Evolutionary conservation across 2,113 vertebrate species (phyloP), one percentile per base, ranked within the genome.

Genomic region (Chiloscyllium plagiosum): DNA sequence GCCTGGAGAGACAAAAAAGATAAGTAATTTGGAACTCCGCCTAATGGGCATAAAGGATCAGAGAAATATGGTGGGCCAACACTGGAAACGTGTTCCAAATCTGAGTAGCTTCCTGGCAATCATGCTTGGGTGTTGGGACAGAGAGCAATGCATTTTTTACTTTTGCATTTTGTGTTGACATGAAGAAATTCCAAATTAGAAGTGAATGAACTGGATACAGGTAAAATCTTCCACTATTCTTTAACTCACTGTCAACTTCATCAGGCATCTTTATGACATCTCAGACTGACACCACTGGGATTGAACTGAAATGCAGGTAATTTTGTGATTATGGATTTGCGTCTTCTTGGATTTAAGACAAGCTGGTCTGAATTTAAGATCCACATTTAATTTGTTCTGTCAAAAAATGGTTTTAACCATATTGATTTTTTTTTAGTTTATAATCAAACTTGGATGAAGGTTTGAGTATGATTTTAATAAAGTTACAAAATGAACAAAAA

Each of bases 251-350:
- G 10, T 65, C n/a, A 94, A 20, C 90, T n/a, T 20, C 65, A 94
- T 68, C 19, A 50, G 83, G 6, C 22, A 86, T 20, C 33, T 42
- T 47, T 86, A 42, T 68, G 90, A 52, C 50, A 15, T 56, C 50
- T 52, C 42, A 52, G 47, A 33, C 29, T 7, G 61, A 93, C 13
- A 56, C 20, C 68, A 65, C 17, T 22, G 37, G 42, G n/a, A 17
- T 42, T 66, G 90, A 68, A 37, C n/a, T 37, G 65, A 68, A 68
- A 19, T 68, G 33, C n/a, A 37, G 61, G n/a, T 65, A 68, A 56
- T 66, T 68, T 94, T 68, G n/a, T 94, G 42, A 68, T 66, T 65
- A 94, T 61, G 56, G 90, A 94, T 52, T 94, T 94, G n/a, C 26
- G 61, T 26, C 10, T 29, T 90, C 85, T 86, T 50, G 29, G 85